Evolutionary conservation across 2,888 invertebrate genomes (phyloP).

Genomic region (Leucophenga montana): DNA sequence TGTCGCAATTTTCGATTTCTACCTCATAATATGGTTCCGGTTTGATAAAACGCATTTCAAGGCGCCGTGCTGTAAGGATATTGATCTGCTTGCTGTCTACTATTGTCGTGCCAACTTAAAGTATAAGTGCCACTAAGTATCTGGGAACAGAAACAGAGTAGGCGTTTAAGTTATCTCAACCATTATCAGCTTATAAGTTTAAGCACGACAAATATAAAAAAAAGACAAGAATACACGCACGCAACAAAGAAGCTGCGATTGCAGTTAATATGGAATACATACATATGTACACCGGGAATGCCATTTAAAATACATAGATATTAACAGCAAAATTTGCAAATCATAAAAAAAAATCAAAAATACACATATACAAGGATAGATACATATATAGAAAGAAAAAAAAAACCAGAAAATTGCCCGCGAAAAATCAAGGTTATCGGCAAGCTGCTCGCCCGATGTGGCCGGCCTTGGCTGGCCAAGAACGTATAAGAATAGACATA

Average conservation of each 20-base stretch:
- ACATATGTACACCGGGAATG: not conserved
- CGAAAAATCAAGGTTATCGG: constrained; percentile 61
- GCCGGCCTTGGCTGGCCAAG: constrained; percentile 59
- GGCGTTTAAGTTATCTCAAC: constrained; percentile 17
- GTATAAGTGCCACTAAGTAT: constrained; percentile 50
- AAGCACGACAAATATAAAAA: constrained; percentile 7
- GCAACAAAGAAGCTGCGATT: constrained; percentile 3
- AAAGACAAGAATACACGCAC: too few relatives aligned
- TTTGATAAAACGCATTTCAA: constrained; percentile 70
- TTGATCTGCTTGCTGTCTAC: constrained; percentile 44
- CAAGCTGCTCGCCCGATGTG: constrained; percentile 39
- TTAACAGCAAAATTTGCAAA: constrained; percentile 9
- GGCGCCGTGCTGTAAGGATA: constrained; percentile 45
- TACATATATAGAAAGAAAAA: constrained; percentile 30
- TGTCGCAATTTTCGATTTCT: constrained; percentile 45
- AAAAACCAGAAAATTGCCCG: constrained; percentile 41
- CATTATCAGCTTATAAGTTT: not conserved
- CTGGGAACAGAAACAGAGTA: constrained; percentile 51
- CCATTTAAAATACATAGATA: not conserved
- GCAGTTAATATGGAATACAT: too few relatives aligned
- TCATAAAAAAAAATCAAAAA: too few relatives aligned
- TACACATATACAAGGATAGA: constrained; percentile 33
- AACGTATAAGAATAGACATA: constrained; percentile 22
- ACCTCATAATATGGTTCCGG: constrained; percentile 72
- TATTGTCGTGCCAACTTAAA: constrained; percentile 51